Evolutionary conservation across 2,113 vertebrate species (phyloP), one percentile per base, ranked within the genome.

Genomic region (Phaethon lepturus): DNA sequence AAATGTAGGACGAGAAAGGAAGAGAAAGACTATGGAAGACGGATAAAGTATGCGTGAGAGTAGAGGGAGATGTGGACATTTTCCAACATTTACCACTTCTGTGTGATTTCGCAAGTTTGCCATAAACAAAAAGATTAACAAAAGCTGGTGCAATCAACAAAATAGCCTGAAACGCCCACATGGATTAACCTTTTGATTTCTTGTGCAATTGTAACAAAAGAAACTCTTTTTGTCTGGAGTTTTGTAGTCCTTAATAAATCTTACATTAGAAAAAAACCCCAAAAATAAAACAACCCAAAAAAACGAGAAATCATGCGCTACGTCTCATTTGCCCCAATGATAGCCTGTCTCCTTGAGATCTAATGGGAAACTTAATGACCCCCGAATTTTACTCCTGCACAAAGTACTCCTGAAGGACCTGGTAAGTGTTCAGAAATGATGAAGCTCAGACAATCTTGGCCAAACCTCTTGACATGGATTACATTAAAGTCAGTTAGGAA

Each of bases 301-400:
- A 16, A 3, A 6, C 35, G 82, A 88, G 71, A 76, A 80, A 53
- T 47, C 50, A 64, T 49, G 66, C 26, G 66, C 87, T 53, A 67
- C 35, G 45, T 68, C 74, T 92, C 90, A 66, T 45, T 26, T 66
- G 91, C 71, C 80, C 87, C 93, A 68, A 5, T 49, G 90, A 77
- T 42, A 88, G 66, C 60, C 72, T 87, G 88, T 90, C 90, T 95
- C 95, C 92, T 84, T 91, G 76, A 88, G 74, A 87, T 78, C 80
- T 94, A 94, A 85, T 63, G 90, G 90, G 90, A 96, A 95, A 91
- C 81, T 95, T 93, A 95, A 96, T 83, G 95, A 93, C 82, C 94
- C 94, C 81, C 10, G 71, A 90, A 94, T 96, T 95, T 56, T 72
- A 87, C 81, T 97, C 85, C 88, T 59, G 88, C 68, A 72, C 80